Conservation (phyloP, 2,113 vertebrate genomes). For the Lutjanus erythropterus region DNA sequence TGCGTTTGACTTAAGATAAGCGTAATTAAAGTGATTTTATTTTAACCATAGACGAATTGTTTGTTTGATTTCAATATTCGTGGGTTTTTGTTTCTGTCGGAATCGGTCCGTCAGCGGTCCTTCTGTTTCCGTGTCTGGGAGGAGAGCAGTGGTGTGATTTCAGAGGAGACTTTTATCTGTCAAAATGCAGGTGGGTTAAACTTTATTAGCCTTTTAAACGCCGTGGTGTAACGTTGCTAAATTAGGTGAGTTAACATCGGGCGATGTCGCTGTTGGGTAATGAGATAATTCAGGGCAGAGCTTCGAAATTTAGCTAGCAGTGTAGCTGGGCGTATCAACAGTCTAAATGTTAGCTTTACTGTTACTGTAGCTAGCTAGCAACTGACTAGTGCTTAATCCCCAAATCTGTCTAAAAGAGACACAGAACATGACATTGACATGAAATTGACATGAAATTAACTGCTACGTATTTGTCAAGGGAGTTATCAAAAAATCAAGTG, state of each 20-base stretch:
- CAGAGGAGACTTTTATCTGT: background rate
- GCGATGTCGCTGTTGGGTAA: background rate
- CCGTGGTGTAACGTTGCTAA: rapidly evolving
- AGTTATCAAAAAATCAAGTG: too few relatives aligned
- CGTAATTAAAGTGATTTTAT: background rate
- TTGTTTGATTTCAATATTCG: rapidly evolving
- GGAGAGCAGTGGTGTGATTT: constrained; percentile 68
- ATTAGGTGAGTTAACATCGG: rapidly evolving
- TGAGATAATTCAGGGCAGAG: background rate
- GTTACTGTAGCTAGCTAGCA: background rate
- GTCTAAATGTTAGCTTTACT: background rate
- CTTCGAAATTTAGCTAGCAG: too few relatives aligned
- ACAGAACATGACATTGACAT: background rate
- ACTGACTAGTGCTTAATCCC: background rate
- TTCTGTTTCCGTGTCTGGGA: constrained; percentile 71
- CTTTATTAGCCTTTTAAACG: background rate
- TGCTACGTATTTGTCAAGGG: too few relatives aligned
- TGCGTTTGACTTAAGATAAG: background rate
- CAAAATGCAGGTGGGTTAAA: constrained; percentile 84
- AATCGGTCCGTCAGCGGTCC: constrained; percentile 33
- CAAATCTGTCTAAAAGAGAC: background rate
- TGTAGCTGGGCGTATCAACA: background rate
- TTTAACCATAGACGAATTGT: rapidly evolving
- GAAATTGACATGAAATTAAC: background rate
- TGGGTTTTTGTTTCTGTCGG: constrained; percentile 57